Percentiles rank a stretch among this genome's conserved stretches.
Evolutionary conservation across 2,888 invertebrate species (phyloP).

Genomic region (Caradrina clavipalpis): DNA sequence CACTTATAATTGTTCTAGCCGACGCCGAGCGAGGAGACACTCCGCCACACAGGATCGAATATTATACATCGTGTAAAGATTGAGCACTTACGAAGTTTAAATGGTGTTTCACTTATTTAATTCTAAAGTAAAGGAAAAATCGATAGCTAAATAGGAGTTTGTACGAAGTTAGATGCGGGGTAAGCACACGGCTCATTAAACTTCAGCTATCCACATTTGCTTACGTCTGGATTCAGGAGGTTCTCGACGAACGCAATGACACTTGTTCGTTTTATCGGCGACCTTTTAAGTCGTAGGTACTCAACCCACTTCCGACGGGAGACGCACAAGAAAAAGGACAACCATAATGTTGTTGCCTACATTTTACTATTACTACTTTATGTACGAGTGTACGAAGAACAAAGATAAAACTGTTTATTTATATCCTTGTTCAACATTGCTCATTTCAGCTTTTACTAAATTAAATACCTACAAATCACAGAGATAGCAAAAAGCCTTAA

Average conservation of each 20-base stretch:
- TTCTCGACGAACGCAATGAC: conserved; percentile 78
- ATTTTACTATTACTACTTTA: conserved; percentile 55
- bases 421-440: conserved; percentile 8
- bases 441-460: conserved; percentile 3
- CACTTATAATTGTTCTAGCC: conserved; percentile 43
- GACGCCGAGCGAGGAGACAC: conserved; percentile 4
- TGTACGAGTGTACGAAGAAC: conserved; percentile 39
- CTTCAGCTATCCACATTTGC: conserved; percentile 83
- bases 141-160: conserved; percentile 75
- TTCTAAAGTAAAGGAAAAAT: conserved; percentile 73
- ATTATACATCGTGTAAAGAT: conserved; percentile 58
- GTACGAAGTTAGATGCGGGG: conserved; percentile 76
- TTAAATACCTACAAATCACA: background rate
- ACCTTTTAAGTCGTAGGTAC: conserved; percentile 75
- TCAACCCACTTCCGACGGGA: conserved; percentile 71
- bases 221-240: conserved; percentile 79
- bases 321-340: conserved; percentile 62
- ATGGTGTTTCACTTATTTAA: conserved; percentile 72
- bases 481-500: background rate
- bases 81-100: conserved; percentile 65
- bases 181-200: conserved; percentile 82
- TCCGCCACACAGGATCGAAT: conserved; percentile 31
- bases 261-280: conserved; percentile 82
- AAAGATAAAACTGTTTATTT: conserved; percentile 35
- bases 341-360: conserved; percentile 55